Evolutionary conservation across 2,113 vertebrate species (phyloP).

Genomic region (Prietella phreatophila): DNA sequence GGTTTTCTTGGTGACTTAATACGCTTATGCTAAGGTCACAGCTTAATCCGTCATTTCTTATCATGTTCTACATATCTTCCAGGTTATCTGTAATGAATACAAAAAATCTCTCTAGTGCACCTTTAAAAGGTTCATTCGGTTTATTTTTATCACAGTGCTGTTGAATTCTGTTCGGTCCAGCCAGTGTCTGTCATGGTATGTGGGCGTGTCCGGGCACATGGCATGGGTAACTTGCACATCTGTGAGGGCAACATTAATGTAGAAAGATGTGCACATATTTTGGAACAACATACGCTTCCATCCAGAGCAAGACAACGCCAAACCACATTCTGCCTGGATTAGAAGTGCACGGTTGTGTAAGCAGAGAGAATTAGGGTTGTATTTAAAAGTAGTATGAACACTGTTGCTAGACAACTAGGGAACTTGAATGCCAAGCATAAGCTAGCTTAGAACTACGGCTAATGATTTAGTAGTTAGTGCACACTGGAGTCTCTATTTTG

Average conservation of each 20-base stretch:
- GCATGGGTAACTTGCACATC: too few relatives aligned
- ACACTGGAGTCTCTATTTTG: neutral
- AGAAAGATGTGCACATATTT: too few relatives aligned
- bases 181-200: too few relatives aligned
- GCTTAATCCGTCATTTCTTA: neutral
- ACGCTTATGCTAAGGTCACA: too few relatives aligned
- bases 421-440: neutral
- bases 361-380: too few relatives aligned
- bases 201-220: too few relatives aligned
- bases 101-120: neutral
- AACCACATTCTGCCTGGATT: too few relatives aligned
- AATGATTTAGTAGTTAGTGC: neutral
- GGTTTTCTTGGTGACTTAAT: too few relatives aligned
- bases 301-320: too few relatives aligned
- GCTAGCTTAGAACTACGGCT: neutral
- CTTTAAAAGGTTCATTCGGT: neutral
- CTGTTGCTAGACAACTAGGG: neutral
- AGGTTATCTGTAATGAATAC: neutral
- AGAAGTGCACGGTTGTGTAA: too few relatives aligned
- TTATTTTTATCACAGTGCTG: neutral
- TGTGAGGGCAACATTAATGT: too few relatives aligned
- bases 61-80: neutral
- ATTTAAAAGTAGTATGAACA: neutral
- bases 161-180: neutral
- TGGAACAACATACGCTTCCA: too few relatives aligned